Conservation (phyloP, 2,888 invertebrate genomes). For the Polydesmus complanatus region DNA sequence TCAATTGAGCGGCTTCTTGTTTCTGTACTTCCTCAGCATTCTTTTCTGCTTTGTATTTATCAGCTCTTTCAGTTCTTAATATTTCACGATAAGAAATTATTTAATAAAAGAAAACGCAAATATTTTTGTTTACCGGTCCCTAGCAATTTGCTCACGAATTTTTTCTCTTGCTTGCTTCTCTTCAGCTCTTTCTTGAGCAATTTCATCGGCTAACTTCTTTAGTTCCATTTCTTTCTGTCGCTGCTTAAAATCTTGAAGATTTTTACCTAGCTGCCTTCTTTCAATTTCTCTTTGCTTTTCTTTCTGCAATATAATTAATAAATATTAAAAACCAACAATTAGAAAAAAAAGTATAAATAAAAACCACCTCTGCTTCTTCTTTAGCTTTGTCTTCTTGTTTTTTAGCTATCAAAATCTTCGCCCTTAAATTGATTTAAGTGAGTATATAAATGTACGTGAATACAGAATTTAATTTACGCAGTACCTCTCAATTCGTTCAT, state of each 20-base stretch:
- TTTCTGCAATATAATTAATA: no score
- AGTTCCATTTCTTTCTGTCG: constrained; percentile 63
- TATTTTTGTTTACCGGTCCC: constrained; percentile 47
- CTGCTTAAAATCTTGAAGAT: constrained; percentile 52
- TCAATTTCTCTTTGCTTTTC: constrained; percentile 50
- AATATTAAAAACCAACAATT: constrained; percentile 3
- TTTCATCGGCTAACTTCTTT: constrained; percentile 54
- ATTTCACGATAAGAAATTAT: not conserved
- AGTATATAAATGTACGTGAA: no score
- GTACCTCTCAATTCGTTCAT: constrained; percentile 7
- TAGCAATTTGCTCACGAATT: constrained; percentile 68
- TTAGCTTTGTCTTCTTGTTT: constrained; percentile 35
- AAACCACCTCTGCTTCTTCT: constrained; percentile 46
- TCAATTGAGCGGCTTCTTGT: constrained; percentile 25
- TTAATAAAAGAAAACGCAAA: not conserved
- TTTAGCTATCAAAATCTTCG: constrained; percentile 25
- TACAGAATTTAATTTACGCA: not conserved
- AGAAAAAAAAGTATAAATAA: no score
- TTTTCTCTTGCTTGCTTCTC: constrained; percentile 59
- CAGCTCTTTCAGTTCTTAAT: constrained; percentile 30
- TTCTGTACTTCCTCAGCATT: constrained; percentile 25
- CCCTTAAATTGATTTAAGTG: no score
- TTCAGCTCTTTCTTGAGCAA: constrained; percentile 59
- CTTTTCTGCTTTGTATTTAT: constrained; percentile 28
- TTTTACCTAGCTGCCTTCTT: constrained; percentile 56